Evolutionary conservation across 2,797 vertebrate genomes (phyloP).

Genomic region (Triplophysa bombifrons): DNA sequence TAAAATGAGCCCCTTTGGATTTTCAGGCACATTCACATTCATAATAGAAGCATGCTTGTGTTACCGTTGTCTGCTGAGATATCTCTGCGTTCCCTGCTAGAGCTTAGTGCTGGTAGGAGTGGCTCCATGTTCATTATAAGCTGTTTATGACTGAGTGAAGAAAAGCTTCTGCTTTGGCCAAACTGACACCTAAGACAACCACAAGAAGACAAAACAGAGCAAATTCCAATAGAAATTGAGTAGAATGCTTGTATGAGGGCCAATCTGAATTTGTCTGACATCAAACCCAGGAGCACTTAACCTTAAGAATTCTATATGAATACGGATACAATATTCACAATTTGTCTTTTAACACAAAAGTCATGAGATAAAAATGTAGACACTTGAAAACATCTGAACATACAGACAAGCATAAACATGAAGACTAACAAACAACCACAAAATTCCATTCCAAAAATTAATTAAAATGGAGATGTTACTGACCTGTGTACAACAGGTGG

Average conservation of each 20-base stretch:
- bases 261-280: no score
- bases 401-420: no score
- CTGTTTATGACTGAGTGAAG: conserved; percentile 92
- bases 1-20: background rate
- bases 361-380: background rate
- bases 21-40: background rate
- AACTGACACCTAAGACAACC: conserved; percentile 80
- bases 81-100: conserved; percentile 86
- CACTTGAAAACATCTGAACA: background rate
- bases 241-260: no score
- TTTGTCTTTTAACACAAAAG: no score
- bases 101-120: conserved; percentile 88
- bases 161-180: conserved; percentile 91
- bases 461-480: conserved; percentile 19
- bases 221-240: background rate
- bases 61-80: conserved; percentile 79
- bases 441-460: background rate
- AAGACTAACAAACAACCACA: background rate
- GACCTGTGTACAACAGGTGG: conserved; percentile 92
- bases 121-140: conserved; percentile 98
- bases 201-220: background rate
- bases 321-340: no score
- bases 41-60: conserved; percentile 9
- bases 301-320: no score
- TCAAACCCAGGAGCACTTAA: no score